Conservation (phyloP, 2,113 vertebrate species). For the Nannospalax galili region DNA sequence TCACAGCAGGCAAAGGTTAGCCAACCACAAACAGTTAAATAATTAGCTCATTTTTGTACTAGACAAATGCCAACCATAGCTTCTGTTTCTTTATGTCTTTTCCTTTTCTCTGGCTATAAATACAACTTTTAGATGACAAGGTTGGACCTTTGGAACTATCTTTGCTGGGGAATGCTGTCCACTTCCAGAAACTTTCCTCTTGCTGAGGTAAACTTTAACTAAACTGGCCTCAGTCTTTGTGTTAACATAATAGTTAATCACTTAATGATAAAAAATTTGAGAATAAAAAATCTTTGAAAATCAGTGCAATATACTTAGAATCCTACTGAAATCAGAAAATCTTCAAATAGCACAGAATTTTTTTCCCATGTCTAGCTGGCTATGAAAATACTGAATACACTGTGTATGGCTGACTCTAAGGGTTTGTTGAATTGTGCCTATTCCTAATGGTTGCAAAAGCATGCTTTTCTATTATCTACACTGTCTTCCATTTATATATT, state of each 20-base stretch:
- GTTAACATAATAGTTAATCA: not conserved
- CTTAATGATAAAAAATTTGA: not conserved
- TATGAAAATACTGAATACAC: not conserved
- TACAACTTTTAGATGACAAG: not conserved
- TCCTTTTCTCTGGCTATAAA: not conserved
- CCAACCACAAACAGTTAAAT: not conserved
- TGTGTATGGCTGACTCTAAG: not conserved
- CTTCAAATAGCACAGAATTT: not conserved
- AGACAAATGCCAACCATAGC: not conserved
- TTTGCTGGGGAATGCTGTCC: not conserved
- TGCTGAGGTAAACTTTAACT: not conserved
- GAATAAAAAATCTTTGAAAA: conserved; percentile 32
- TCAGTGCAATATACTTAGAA: not conserved
- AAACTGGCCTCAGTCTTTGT: not conserved
- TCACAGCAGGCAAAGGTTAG: not conserved
- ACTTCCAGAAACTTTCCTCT: not conserved
- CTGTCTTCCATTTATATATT: not conserved
- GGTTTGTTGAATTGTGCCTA: not conserved
- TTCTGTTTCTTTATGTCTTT: not conserved
- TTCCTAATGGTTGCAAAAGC: not conserved
- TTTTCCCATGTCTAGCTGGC: not conserved
- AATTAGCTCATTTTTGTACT: not conserved
- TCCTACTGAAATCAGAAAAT: not conserved
- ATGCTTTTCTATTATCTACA: not conserved
- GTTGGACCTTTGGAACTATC: not conserved